Base-by-base conservation (phyloP, 2,888 invertebrate genomes). In the Rugalucina vietnamica region DNA sequence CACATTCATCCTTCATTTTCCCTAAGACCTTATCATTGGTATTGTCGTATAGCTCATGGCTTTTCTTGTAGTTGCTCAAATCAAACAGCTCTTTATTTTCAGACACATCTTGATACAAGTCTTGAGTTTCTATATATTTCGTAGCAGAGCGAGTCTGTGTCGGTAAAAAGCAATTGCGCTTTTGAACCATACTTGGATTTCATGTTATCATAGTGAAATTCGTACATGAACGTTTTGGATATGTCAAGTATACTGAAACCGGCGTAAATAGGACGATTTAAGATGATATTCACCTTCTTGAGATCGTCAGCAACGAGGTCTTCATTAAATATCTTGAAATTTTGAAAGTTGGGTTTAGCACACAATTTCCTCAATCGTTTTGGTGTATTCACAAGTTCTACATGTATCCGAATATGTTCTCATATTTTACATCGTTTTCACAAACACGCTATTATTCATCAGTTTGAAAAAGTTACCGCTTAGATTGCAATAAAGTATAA, bases 381-480 rank as follows among this genome's bases (percentile, higher is more conserved):
- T 3, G 39, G 32, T 21, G 14, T 60, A 29, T 76, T 76, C 21
- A 76, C 65, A 12, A 76, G 57, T 76, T 76, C 76, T n/a, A 76
- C 65, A 34, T 94, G 91, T 21, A 91, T 88, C 57, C 92, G 86
- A 54, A n/a, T n/a, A n/a, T 57, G 94, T 95, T 34, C 93, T 84
- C 14, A 94, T 93, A 91, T 95, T 95, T 88, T 95, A 95, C 93
- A 95, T 95, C 0, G 94, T 93, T 91, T 95, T 95, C 10, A 93
- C 93, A 86, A 91, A 94, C 34, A 93, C 90, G 10, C 89, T 80
- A 82, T 95, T 87, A 85, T 91, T 60, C 92, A 74, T 84, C 39
- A 32, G 93, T 90, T 82, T 77, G 39, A 85, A 86, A 84, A 81
- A 95, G 92, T 82, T 92, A n/a, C n/a, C n/a, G n/a, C n/a, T n/a